Evolutionary conservation across 2,797 vertebrate genomes (phyloP).

Genomic region (Galagoides demidoff): DNA sequence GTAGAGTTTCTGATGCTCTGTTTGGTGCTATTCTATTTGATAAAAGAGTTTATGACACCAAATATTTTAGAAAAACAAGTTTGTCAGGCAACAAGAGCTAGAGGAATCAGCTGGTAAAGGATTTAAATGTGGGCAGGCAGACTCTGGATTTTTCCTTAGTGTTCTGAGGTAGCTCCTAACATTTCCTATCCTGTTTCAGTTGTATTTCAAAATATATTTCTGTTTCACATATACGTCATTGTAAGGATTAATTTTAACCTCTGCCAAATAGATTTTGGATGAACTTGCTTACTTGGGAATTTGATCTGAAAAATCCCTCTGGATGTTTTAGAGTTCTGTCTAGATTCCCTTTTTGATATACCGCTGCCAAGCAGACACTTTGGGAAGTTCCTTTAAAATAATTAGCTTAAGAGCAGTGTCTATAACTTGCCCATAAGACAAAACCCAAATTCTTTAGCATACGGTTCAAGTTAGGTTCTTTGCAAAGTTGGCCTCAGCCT

Average conservation of each 20-base stretch:
- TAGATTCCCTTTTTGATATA: slow-evolving; percentile 39
- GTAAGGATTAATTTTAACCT: slow-evolving; percentile 28
- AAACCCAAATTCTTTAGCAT: neutral
- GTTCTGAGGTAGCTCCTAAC: neutral
- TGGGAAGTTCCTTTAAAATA: slow-evolving; percentile 53
- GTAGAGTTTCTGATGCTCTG: slow-evolving; percentile 51
- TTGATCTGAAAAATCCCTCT: slow-evolving; percentile 57
- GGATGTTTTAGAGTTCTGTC: slow-evolving; percentile 64
- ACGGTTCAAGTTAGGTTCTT: neutral
- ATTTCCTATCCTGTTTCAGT: neutral
- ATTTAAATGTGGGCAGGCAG: neutral
- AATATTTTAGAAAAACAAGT: slow-evolving; percentile 56
- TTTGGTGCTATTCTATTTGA: slow-evolving; percentile 55
- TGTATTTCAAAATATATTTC: neutral
- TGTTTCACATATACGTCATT: slow-evolving; percentile 4
- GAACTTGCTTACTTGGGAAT: slow-evolving; percentile 51
- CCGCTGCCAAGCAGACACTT: slow-evolving; percentile 12
- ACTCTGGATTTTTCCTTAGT: neutral
- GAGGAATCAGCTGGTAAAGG: neutral
- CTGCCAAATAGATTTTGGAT: slow-evolving; percentile 26
- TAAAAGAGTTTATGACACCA: slow-evolving; percentile 57
- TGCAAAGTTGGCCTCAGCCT: neutral
- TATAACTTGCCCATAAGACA: neutral
- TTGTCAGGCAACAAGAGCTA: slow-evolving; percentile 32
- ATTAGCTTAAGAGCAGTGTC: slow-evolving; percentile 2